Conservation (phyloP, 2,797 vertebrate genomes). For the Helicolenus hilgendorfi region DNA sequence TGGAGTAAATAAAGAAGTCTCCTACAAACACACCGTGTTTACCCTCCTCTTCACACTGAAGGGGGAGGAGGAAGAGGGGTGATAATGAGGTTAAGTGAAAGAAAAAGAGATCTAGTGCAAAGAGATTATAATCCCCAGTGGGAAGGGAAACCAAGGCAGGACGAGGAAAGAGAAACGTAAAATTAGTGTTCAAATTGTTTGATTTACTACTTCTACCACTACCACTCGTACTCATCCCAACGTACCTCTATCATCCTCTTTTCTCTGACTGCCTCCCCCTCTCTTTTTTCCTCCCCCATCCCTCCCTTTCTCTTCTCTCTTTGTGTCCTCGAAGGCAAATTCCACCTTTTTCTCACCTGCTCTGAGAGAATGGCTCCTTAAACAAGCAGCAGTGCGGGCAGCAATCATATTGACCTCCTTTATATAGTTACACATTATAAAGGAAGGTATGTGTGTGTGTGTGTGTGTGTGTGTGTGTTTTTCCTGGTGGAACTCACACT, state of each 20-base stretch:
- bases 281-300: not conserved
- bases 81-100: constrained; percentile 14
- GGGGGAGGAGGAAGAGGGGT: not conserved
- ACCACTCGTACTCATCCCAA: not conserved
- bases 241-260: not conserved
- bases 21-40: constrained; percentile 54
- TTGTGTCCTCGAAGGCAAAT: constrained; percentile 47
- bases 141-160: not conserved
- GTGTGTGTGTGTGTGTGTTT: not conserved
- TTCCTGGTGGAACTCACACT: constrained; percentile 4
- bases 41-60: constrained; percentile 18
- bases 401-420: not conserved
- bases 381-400: constrained; percentile 8
- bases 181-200: not conserved
- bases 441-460: not conserved
- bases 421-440: not conserved
- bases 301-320: not conserved
- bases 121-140: not conserved
- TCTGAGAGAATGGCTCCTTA: constrained; percentile 14
- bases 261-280: not conserved
- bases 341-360: constrained; percentile 78
- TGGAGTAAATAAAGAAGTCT: constrained; percentile 55
- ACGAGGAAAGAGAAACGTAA: too few relatives aligned
- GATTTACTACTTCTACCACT: not conserved
- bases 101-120: not conserved